Conservation (phyloP, 1,140 invertebrate genomes). For the Planococcus citri region DNA sequence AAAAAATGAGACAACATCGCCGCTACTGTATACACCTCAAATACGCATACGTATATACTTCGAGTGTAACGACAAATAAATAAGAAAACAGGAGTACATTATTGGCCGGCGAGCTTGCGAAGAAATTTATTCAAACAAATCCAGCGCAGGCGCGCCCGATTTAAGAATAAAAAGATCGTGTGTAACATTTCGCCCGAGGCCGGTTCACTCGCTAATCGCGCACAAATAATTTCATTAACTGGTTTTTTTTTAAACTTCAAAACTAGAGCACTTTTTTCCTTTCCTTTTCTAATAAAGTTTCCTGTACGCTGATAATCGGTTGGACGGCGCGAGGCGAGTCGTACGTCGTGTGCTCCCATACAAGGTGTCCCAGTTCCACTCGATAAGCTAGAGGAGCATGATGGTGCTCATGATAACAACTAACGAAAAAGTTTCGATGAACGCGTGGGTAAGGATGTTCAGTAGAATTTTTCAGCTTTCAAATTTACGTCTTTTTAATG, state of each 20-base stretch:
- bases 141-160: slow-evolving; percentile 9
- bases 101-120: neutral
- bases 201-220: neutral
- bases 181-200: neutral
- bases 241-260: neutral
- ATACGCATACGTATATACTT: too few relatives aligned
- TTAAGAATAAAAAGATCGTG: neutral
- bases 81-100: too few relatives aligned
- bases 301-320: neutral
- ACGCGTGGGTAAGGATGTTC: too few relatives aligned
- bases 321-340: neutral
- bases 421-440: too few relatives aligned
- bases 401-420: too few relatives aligned
- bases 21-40: neutral
- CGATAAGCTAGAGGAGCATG: too few relatives aligned
- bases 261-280: slow-evolving; percentile 19
- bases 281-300: slow-evolving; percentile 4
- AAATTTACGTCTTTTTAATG: too few relatives aligned
- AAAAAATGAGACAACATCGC: neutral
- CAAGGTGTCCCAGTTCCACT: too few relatives aligned
- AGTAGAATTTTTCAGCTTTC: too few relatives aligned
- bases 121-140: slow-evolving; percentile 3
- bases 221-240: slow-evolving; percentile 20
- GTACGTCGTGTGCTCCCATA: too few relatives aligned
- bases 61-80: too few relatives aligned